Evolutionary conservation across 1,140 invertebrate genomes (phyloP), one percentile per base, ranked within the genome.

Genomic region (Pseudoatta argentina): DNA sequence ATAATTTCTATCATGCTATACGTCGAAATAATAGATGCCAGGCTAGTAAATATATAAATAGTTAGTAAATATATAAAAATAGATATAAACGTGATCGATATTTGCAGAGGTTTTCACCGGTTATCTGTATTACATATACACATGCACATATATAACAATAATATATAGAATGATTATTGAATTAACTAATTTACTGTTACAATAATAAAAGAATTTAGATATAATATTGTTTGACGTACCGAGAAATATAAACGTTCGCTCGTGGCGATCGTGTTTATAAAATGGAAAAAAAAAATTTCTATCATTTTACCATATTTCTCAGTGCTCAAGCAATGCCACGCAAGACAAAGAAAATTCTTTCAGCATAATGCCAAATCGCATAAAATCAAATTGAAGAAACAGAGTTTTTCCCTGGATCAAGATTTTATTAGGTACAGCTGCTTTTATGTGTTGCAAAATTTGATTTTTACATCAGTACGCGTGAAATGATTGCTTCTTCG

Each of bases 351-450:
- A 73, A 55, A 73, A 51, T 83, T 83, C 69, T 83, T 83, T 83
- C 79, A 83, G 79, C 79, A 73, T 73, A 83, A 75, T 27, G 39
- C 2, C 69, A 83, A 73, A 82, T 51, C 67, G 6, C 69, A 61
- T 83, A 83, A 73, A 83, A 83, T 83, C 24, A 83, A 83, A 75
- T 83, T 55, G 55, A 51, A n/a, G 55, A 48, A 75, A 69, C 63
- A 39, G 77, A 30, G 44, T 73, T 48, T 82, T 72, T 73, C 44
- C 27, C 53, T 39, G 69, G 79, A 75, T 83, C 69, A 24, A 61
- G 69, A 83, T 73, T 73, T 51, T 51, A 51, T 61, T 82, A 83
- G 67, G 55, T 83, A 51, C 69, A 83, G 39, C 69, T 48, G 39
- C 55, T 61, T 39, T 69, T n/a, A 48, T 21, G 18, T 59, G 12